phyloP scores from a whole-genome alignment of 1,140 invertebrate genomes.

The Drosophila ohnishii region DNA sequence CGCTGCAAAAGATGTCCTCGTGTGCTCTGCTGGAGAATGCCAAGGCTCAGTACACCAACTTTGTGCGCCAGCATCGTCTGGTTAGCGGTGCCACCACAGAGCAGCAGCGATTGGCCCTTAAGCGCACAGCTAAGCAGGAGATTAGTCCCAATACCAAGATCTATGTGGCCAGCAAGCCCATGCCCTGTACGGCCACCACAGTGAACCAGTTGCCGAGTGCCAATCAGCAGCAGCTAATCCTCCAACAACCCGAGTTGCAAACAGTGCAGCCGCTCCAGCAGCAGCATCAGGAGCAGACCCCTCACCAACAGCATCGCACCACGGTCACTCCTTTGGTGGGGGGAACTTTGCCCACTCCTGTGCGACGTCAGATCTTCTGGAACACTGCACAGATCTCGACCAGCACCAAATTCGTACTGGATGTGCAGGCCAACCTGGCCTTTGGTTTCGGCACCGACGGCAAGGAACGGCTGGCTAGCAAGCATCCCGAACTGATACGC shows the following conservation, averaged over 20 bases:
- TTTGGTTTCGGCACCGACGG: constrained; percentile 80
- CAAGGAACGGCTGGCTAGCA: constrained; percentile 77
- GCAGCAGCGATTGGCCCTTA: constrained; percentile 60
- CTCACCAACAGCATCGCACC: constrained; percentile 18
- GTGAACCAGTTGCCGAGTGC: constrained; percentile 22
- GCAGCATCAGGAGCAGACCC: constrained; percentile 31
- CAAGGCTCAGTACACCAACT: constrained; percentile 78
- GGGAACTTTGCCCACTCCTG: constrained; percentile 58
- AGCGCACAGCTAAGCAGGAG: constrained; percentile 64
- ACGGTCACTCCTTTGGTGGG: constrained; percentile 45
- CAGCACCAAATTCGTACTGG: constrained; percentile 77
- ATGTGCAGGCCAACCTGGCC: constrained; percentile 79
- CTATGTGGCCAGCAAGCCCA: constrained; percentile 49
- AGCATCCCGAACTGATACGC: constrained; percentile 80
- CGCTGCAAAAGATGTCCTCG: constrained; percentile 77
- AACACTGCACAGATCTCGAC: constrained; percentile 78
- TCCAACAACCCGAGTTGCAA: constrained; percentile 22
- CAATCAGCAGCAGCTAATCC: constrained; percentile 22
- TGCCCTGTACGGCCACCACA: constrained; percentile 41
- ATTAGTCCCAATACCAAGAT: constrained; percentile 39
- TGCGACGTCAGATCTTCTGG: constrained; percentile 80
- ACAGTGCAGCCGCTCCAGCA: constrained; percentile 18
- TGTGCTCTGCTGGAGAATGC: constrained; percentile 79
- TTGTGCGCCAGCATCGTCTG: constrained; percentile 64
- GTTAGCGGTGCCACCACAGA: constrained; percentile 12